phyloP scores from a whole-genome alignment of 1,140 invertebrate species.

The Galendromus occidentalis region DNA sequence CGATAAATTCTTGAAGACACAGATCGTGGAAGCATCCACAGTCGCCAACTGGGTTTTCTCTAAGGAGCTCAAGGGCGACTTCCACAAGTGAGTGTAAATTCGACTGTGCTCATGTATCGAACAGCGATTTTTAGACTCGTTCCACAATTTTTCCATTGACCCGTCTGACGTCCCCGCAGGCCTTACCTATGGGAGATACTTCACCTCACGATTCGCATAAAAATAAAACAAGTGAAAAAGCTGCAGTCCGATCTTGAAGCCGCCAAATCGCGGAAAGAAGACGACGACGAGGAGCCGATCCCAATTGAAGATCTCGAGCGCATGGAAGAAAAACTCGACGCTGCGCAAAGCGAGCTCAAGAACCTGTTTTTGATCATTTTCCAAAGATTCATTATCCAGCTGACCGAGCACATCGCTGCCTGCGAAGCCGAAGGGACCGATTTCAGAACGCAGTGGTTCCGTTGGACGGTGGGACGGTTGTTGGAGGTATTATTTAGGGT shows the following conservation, averaged over 20 bases:
- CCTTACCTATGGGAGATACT: conserved; percentile 93
- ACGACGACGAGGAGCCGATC: neutral
- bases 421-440: conserved; percentile 81
- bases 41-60: conserved; percentile 98
- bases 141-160: conserved; percentile 10
- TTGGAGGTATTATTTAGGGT: conserved; percentile 88
- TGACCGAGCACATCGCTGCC: conserved; percentile 81
- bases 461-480: conserved; percentile 79
- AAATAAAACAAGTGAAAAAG: conserved; percentile 81
- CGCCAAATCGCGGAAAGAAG: conserved; percentile 40
- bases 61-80: conserved; percentile 77
- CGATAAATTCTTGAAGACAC: conserved; percentile 91
- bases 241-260: conserved; percentile 62
- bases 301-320: conserved; percentile 46
- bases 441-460: conserved; percentile 88
- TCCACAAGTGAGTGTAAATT: conserved; percentile 48
- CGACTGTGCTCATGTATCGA: conserved; percentile 11
- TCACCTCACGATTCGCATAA: conserved; percentile 84
- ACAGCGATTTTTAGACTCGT: neutral
- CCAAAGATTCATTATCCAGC: conserved; percentile 91
- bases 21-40: conserved; percentile 84
- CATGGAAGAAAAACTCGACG: conserved; percentile 85
- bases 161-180: conserved; percentile 26
- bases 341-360: conserved; percentile 85
- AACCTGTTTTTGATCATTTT: conserved; percentile 92